A percentile compares a stretch with the other conserved stretches of the same genome.
Evolutionary conservation across 92 coral and sea anemone species (phyloP).

Genomic region (Epizoanthus illoricatus): DNA sequence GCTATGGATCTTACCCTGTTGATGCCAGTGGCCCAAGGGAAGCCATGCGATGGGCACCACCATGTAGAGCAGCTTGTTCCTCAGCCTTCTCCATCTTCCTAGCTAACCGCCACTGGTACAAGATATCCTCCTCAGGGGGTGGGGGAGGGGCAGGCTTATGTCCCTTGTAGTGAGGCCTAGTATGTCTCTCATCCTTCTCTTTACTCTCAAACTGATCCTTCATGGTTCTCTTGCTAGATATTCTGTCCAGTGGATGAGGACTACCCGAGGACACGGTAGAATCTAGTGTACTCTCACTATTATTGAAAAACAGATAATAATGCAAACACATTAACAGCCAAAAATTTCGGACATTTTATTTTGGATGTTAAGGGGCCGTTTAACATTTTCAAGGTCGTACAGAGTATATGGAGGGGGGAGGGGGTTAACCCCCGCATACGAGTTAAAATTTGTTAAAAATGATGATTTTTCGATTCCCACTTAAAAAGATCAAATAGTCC

Average conservation of each 20-base stretch:
- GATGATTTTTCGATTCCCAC: no score
- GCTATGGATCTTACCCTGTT: not conserved
- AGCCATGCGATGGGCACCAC: not conserved
- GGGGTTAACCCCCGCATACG: no score
- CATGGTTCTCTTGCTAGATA: not conserved
- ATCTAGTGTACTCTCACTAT: slow-evolving; percentile 61
- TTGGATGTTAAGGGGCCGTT: no score
- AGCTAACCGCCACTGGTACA: slow-evolving; percentile 97
- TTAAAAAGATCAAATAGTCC: no score
- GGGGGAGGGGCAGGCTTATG: slow-evolving; percentile 55
- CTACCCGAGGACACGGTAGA: slow-evolving; percentile 43
- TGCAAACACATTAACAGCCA: not conserved
- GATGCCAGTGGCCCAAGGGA: slow-evolving; percentile 3
- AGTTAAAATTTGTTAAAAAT: no score
- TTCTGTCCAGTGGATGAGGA: slow-evolving; percentile 5
- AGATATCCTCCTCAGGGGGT: slow-evolving; percentile 92
- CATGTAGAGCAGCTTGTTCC: slow-evolving; percentile 51
- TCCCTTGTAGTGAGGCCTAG: slow-evolving; percentile 24
- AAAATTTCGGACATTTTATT: no score
- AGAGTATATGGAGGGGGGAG: no score
- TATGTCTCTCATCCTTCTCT: slow-evolving; percentile 38
- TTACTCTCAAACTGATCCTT: slow-evolving; percentile 22
- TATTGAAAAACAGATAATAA: slow-evolving; percentile 2
- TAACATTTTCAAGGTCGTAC: not conserved
- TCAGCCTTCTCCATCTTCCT: slow-evolving; percentile 94